A percentile compares a stretch with the other conserved stretches of the same genome.
phyloP scores from a whole-genome alignment of 1,140 invertebrate species.

The Drosophila pseudoananassae region DNA sequence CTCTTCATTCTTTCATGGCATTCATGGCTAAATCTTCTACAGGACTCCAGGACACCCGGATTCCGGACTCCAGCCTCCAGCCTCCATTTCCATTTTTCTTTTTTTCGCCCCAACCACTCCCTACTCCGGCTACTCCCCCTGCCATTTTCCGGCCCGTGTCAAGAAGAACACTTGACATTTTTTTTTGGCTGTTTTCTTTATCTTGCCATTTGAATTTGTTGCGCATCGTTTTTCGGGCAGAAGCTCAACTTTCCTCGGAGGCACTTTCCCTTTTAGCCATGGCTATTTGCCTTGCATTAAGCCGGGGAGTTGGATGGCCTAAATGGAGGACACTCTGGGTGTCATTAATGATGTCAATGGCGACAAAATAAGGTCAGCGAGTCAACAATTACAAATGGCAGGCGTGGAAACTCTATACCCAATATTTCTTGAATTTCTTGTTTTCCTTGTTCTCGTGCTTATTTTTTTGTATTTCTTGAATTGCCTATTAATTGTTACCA shows the following conservation, averaged over 20 bases:
- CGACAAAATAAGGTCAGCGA: slow-evolving; percentile 50
- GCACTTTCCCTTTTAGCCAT: slow-evolving; percentile 33
- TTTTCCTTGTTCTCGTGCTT: not conserved
- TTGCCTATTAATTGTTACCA: slow-evolving; percentile 54
- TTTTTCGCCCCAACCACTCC: not conserved
- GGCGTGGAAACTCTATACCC: slow-evolving; percentile 26
- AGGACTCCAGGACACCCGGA: too few relatives aligned
- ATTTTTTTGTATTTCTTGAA: slow-evolving; percentile 33
- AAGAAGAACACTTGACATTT: slow-evolving; percentile 58
- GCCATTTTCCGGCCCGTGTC: slow-evolving; percentile 15
- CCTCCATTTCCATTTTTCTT: slow-evolving; percentile 18
- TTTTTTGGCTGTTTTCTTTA: slow-evolving; percentile 48
- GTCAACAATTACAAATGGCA: slow-evolving; percentile 7
- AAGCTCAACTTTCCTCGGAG: slow-evolving; percentile 28
- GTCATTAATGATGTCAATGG: slow-evolving; percentile 80
- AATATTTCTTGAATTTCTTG: not conserved
- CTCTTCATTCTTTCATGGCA: slow-evolving; percentile 2
- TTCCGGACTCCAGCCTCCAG: not conserved
- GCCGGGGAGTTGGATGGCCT: slow-evolving; percentile 29
- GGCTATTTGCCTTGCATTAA: slow-evolving; percentile 61
- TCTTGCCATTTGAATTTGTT: slow-evolving; percentile 77
- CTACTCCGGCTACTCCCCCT: not conserved
- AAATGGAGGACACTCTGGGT: slow-evolving; percentile 76
- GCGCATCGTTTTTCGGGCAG: slow-evolving; percentile 44
- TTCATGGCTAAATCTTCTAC: slow-evolving; percentile 6